Evolutionary conservation across 2,113 vertebrate species (phyloP).

Genomic region (Acanthochromis polyacanthus): DNA sequence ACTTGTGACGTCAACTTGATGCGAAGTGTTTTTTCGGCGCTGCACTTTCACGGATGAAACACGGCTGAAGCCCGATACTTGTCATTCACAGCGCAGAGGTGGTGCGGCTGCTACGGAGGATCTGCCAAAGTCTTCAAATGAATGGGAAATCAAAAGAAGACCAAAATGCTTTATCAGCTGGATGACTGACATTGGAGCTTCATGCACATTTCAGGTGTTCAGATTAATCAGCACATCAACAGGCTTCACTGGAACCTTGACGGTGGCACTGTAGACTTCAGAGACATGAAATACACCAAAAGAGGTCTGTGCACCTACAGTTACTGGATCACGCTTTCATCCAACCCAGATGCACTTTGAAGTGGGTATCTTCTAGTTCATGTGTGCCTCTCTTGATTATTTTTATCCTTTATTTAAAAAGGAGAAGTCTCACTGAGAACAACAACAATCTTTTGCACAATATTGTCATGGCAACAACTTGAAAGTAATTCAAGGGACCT

Average conservation of each 20-base stretch:
- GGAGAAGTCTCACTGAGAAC: no score
- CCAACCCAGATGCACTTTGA: slow-evolving; percentile 1
- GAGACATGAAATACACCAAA: slow-evolving; percentile 18
- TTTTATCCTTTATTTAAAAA: no score
- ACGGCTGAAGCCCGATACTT: slow-evolving; percentile 37
- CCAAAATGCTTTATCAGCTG: slow-evolving; percentile 28
- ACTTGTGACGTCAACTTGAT: slow-evolving; percentile 40
- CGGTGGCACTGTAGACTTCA: slow-evolving; percentile 17
- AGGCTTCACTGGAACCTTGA: slow-evolving; percentile 29
- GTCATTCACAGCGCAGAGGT: slow-evolving; percentile 5
- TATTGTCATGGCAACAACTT: no score
- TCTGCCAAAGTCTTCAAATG: slow-evolving; percentile 32
- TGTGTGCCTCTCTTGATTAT: neutral
- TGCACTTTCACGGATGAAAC: slow-evolving; percentile 48
- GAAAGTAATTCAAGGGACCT: no score
- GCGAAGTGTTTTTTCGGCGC: slow-evolving; percentile 41
- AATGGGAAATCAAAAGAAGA: slow-evolving; percentile 48
- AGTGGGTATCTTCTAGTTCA: neutral
- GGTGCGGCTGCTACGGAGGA: slow-evolving; percentile 17
- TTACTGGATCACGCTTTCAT: slow-evolving; percentile 6
- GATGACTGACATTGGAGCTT: slow-evolving; percentile 21
- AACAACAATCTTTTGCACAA: no score
- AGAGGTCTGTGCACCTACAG: neutral
- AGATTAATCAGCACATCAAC: slow-evolving; percentile 47
- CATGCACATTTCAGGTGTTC: slow-evolving; percentile 32